These are phyloP conservation scores for Sycophila sp. DNA, from an alignment of 1,140 invertebrate species.

Conservation along the genomic window DNA sequence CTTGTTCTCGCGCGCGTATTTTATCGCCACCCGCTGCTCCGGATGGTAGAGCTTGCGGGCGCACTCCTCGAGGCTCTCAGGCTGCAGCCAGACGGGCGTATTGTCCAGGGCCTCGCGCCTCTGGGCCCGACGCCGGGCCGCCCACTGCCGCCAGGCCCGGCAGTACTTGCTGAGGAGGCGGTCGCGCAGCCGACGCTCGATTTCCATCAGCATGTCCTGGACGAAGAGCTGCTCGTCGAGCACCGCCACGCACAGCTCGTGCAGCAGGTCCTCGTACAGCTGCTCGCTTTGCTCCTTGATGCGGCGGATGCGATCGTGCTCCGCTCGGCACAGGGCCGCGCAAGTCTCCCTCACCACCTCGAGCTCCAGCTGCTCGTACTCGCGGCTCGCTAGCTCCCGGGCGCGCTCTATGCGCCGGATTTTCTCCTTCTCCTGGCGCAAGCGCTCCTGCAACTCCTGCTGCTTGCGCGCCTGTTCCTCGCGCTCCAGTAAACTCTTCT, in stretches of 20 bases:
- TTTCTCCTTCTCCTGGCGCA: not conserved
- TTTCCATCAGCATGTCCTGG: slow-evolving; percentile 47
- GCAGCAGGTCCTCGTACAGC: slow-evolving; percentile 53
- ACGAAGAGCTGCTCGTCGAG: slow-evolving; percentile 48
- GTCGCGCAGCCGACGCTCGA: slow-evolving; percentile 45
- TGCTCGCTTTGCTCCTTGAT: slow-evolving; percentile 43
- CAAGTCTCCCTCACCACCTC: slow-evolving; percentile 60
- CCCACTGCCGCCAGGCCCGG: slow-evolving; percentile 63
- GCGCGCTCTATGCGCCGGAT: not conserved
- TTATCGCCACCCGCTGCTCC: slow-evolving; percentile 62
- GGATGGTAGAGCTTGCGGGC: slow-evolving; percentile 64
- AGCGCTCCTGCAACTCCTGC: not conserved
- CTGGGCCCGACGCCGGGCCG: slow-evolving; percentile 54
- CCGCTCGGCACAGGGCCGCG: slow-evolving; percentile 56
- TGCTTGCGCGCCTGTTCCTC: not conserved
- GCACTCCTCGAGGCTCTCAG: slow-evolving; percentile 64
- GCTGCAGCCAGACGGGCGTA: slow-evolving; percentile 72
- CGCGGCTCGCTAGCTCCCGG: not conserved
- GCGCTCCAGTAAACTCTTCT: not conserved
- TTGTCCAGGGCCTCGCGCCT: slow-evolving; percentile 66
- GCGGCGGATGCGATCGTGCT: slow-evolving; percentile 48
- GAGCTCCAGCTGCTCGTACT: not conserved
- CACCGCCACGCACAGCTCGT: slow-evolving; percentile 44
- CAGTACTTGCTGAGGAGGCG: slow-evolving; percentile 61
- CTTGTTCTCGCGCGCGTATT: slow-evolving; percentile 60